Evolutionary conservation across 30 jellyfish, hydroid and myxozoan species (phyloP).

Genomic region (Cassiopea andromeda): DNA sequence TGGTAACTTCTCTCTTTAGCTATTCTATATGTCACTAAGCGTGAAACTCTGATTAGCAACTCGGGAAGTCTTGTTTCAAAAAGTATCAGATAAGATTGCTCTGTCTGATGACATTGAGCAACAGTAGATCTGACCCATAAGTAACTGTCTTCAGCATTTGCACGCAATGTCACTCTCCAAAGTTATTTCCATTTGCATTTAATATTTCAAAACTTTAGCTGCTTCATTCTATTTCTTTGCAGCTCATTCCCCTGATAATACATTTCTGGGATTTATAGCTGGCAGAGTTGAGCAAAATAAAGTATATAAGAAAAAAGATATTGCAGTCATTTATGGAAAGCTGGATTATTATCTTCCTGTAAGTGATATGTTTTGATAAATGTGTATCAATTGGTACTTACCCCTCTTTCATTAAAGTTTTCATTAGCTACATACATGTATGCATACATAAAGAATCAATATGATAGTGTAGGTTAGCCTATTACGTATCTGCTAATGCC

Average conservation of each 20-base stretch:
- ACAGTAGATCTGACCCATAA: too few species aligned
- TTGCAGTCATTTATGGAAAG: slow-evolving; percentile 94
- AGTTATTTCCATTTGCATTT: too few species aligned
- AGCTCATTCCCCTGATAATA: slow-evolving; percentile 98
- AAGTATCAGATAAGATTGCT: too few species aligned
- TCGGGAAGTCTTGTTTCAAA: too few species aligned
- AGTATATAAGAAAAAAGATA: slow-evolving; percentile 37
- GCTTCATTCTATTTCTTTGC: background rate
- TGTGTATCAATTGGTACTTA: background rate
- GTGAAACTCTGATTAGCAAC: too few species aligned
- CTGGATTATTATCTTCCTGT: slow-evolving; percentile 45
- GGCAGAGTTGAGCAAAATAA: slow-evolving; percentile 40
- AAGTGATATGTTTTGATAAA: background rate
- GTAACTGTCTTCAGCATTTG: too few species aligned
- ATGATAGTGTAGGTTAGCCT: background rate
- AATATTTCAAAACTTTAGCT: too few species aligned
- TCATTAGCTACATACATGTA: background rate
- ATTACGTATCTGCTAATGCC: background rate
- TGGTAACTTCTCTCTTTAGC: too few species aligned
- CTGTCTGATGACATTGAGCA: too few species aligned
- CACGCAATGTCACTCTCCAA: too few species aligned
- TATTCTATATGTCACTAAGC: too few species aligned
- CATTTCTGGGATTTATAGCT: slow-evolving; percentile 93
- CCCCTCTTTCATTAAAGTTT: too few species aligned
- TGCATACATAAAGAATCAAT: background rate